A percentile compares a stretch with the other conserved stretches of the same genome.
phyloP scores from a whole-genome alignment of 2,797 vertebrate species.

The Gouania willdenowi region DNA sequence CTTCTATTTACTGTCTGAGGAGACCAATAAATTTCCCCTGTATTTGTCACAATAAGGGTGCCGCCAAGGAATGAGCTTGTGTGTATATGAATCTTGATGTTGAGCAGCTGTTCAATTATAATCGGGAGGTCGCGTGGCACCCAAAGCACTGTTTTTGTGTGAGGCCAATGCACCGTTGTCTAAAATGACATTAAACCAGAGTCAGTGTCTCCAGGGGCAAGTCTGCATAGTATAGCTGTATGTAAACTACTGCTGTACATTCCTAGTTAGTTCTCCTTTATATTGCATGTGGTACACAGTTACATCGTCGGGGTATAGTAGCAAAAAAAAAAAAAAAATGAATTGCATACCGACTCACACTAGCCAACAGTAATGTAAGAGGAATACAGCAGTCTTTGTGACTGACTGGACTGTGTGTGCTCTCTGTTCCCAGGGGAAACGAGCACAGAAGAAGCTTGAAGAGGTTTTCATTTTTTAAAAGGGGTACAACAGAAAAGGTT shows the following conservation, averaged over 20 bases:
- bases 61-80: constrained; percentile 60
- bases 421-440: too few species aligned
- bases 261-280: constrained; percentile 10
- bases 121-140: constrained; percentile 49
- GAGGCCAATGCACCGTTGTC: constrained; percentile 28
- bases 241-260: constrained; percentile 17
- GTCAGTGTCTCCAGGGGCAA: constrained; percentile 14
- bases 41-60: constrained; percentile 75
- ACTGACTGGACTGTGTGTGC: too few species aligned
- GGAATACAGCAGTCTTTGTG: too few species aligned
- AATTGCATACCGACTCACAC: too few species aligned
- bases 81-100: constrained; percentile 59
- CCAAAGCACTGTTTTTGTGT: constrained; percentile 43
- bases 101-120: constrained; percentile 77
- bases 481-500: too few species aligned
- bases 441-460: too few species aligned
- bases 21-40: constrained; percentile 73
- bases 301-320: too few species aligned
- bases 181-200: constrained; percentile 38
- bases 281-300: constrained; percentile 1
- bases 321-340: too few species aligned
- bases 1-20: constrained; percentile 74
- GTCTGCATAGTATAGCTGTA: constrained; percentile 18
- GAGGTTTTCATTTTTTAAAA: too few species aligned
- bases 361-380: too few species aligned